These are phyloP conservation scores for Onthophagus sagittarius DNA, from an alignment of 2,888 invertebrate species.

Conservation along the genomic window DNA sequence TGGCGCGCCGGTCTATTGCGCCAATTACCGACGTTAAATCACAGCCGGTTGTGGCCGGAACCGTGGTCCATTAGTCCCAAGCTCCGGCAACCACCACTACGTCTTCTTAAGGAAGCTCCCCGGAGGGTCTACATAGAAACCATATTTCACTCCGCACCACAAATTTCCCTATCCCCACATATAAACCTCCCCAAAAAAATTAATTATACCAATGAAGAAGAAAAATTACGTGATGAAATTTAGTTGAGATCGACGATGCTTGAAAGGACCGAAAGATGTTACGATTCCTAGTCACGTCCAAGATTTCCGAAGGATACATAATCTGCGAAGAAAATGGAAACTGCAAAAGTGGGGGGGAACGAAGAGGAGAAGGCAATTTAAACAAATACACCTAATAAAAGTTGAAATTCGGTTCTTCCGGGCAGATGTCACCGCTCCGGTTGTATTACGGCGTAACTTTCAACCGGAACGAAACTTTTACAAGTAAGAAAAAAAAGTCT, in stretches of 20 bases:
- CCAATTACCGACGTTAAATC: conserved; percentile 47
- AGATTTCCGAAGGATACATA: conserved; percentile 16
- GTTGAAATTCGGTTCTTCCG: conserved; percentile 15
- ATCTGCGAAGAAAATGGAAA: conserved; percentile 8
- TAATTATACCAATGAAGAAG: too few relatives aligned
- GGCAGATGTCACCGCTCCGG: conserved; percentile 5
- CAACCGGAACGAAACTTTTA: not conserved
- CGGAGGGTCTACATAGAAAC: not conserved
- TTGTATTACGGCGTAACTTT: not conserved
- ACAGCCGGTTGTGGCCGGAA: conserved; percentile 34
- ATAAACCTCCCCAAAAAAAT: too few relatives aligned
- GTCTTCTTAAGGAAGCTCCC: not conserved
- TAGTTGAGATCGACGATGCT: conserved; percentile 16
- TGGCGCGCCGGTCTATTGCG: conserved; percentile 36
- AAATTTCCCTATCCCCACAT: too few relatives aligned
- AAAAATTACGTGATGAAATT: not conserved
- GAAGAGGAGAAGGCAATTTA: conserved; percentile 16
- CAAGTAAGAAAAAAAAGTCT: too few relatives aligned
- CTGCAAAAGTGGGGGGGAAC: not conserved
- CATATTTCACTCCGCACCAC: not conserved
- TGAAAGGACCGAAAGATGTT: not conserved
- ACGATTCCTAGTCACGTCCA: conserved; percentile 22
- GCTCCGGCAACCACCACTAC: not conserved
- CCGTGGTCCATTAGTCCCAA: conserved; percentile 1
- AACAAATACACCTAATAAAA: conserved; percentile 23